Conservation (phyloP, 1,140 invertebrate species). For the Musca domestica region DNA sequence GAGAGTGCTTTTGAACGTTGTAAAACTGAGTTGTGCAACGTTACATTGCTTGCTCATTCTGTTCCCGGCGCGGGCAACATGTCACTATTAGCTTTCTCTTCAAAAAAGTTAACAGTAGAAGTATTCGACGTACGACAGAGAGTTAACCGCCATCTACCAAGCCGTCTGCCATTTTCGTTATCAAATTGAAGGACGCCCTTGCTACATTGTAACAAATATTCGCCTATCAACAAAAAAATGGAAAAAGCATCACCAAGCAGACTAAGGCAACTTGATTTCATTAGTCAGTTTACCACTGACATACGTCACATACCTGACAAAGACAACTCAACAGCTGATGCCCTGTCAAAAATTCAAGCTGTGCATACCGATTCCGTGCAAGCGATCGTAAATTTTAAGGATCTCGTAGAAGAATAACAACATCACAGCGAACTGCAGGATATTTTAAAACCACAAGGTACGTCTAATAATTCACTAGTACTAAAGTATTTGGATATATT, state of each 20-base stretch:
- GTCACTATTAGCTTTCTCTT: slow-evolving; percentile 52
- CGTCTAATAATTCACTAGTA: too few species aligned
- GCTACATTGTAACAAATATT: slow-evolving; percentile 30
- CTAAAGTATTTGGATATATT: too few species aligned
- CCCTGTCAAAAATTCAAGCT: not conserved
- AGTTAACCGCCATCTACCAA: slow-evolving; percentile 45
- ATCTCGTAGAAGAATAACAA: too few species aligned
- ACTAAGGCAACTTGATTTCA: not conserved
- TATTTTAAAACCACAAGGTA: too few species aligned
- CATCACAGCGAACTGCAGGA: too few species aligned
- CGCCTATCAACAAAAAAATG: slow-evolving; percentile 27
- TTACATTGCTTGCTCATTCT: slow-evolving; percentile 34
- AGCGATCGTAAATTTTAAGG: too few species aligned
- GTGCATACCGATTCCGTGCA: too few species aligned
- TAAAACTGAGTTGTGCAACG: not conserved
- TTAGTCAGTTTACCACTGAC: too few species aligned
- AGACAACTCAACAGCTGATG: not conserved
- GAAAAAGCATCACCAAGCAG: not conserved
- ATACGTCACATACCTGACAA: not conserved
- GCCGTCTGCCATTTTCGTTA: slow-evolving; percentile 32
- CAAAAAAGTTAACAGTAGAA: too few species aligned
- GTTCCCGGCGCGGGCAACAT: slow-evolving; percentile 23
- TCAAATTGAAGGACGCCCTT: too few species aligned
- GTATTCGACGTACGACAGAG: slow-evolving; percentile 45
- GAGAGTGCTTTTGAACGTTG: not conserved